Evolutionary conservation across 2,113 vertebrate species (phyloP), one percentile per base, ranked within the genome.

Genomic region (Puffinus mauretanicus): DNA sequence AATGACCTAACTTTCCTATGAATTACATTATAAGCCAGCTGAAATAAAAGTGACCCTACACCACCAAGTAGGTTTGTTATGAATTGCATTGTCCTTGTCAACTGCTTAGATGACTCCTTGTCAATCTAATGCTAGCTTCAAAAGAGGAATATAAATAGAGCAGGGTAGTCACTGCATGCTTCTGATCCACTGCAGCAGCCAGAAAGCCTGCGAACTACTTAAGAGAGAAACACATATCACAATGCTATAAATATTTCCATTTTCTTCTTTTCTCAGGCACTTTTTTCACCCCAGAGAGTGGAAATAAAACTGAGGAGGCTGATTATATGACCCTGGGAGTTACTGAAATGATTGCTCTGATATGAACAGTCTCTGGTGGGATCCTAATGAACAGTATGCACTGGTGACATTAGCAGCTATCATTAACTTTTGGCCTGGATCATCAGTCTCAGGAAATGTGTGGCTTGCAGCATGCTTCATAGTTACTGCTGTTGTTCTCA

Each of bases 231-330:
- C 12, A 64, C 18, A 17, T 9, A 75, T 61, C 40, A 38, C 13
- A 71, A 22, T 46, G 40, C 34, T 82, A 49, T 76, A 89, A 78
- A 91, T 88, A 61, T 49, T 76, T 87, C 42, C 21, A 20, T 91
- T 94, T 87, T 79, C n/a, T 65, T 85, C 62, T 70, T 90, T 93
- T 94, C 82, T 93, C 75, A 92, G 62, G 79, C 47, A 86, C 8
- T 64, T 85, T 84, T 77, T 90, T 71, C 51, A 88, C 52, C 47
- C 61, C 15, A 71, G 38, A 91, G 78, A 58, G 36, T 46, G 32
- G 70, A 92, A 81, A 88, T 47, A 61, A 58, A 46, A 27, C 52
- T 34, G 47, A 86, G 40, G 58, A 78, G 40, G 10, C 40, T 77
- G 62, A 73, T 82, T 60, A 47, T 61, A 72, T 69, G 77, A 73